Evolutionary conservation across 2,113 vertebrate genomes (phyloP), one percentile per base, ranked within the genome.

Genomic region (Tricholaema leucomelas): DNA sequence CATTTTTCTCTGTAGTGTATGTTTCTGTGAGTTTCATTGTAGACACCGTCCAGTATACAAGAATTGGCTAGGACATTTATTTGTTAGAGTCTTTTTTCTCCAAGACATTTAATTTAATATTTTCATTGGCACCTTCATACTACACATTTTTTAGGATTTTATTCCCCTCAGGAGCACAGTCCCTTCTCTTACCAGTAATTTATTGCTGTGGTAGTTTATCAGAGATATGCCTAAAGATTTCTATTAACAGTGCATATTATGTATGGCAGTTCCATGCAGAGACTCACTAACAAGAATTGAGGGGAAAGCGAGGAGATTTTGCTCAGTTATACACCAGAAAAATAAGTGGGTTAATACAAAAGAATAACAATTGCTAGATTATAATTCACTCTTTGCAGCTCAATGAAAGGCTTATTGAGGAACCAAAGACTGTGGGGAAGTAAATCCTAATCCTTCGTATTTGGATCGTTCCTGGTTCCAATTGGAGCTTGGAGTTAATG

Each of bases 41-140:
- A 71, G 59, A 19, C 2, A 17, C 15, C 6, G 61, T 27, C 54
- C 48, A 42, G 10, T 18, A 66, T 56, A 80, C 25, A 8, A 87
- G 20, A 94, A 94, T 23, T 84, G 63, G 14, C 42, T 40, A 40
- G 38, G 63, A 73, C 30, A 3, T 66, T 82, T 70, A 79, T 85
- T 89, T 73, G 33, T 83, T 90, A 84, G 78, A 72, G 12, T 44
- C 33, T 81, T 83, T 90, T 81, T 42, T 75, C 30, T 67, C 54
- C 0, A 3, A 87, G 55, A 17, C 52, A 80, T 85, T 92, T 73
- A 87, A 76, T 89, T 55, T 36, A 75, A 73, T 91, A 85, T 87
- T 79, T 93, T 79, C 77, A 77, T 76, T 65, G n/a, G 12, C 17
- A 75, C 3, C 17, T 87, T 89, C 44, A 54, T 69, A 8, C 12